Evolutionary conservation across 2,888 invertebrate genomes (phyloP).

Genomic region (Chloromyia formosa): DNA sequence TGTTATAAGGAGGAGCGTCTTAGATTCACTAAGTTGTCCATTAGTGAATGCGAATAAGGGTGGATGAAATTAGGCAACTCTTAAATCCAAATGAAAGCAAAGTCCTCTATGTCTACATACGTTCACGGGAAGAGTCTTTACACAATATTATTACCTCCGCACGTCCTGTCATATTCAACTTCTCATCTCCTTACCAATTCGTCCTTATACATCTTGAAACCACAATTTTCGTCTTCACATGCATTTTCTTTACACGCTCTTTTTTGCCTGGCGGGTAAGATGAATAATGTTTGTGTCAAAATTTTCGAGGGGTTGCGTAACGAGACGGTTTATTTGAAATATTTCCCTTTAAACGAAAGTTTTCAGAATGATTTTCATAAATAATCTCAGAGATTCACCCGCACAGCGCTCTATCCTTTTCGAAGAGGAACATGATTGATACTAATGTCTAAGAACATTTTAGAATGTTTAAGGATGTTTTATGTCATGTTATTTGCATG

Average conservation of each 20-base stretch:
- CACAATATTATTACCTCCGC: too few species aligned
- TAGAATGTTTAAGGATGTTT: conserved; percentile 22
- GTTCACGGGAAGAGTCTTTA: too few species aligned
- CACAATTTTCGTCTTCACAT: too few species aligned
- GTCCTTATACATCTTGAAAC: too few species aligned
- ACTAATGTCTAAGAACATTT: conserved; percentile 22
- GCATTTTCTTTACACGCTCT: background rate
- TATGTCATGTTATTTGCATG: conserved; percentile 33
- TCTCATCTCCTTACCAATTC: too few species aligned
- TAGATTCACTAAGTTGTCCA: conserved; percentile 4
- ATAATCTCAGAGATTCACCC: background rate
- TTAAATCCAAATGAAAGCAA: background rate
- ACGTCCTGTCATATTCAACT: too few species aligned
- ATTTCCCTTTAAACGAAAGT: background rate
- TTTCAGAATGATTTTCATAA: conserved; percentile 2
- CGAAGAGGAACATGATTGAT: conserved; percentile 17
- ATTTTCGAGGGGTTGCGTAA: background rate
- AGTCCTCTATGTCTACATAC: too few species aligned
- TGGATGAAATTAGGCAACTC: background rate
- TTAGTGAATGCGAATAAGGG: background rate
- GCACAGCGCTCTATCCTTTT: background rate
- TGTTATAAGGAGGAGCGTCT: background rate
- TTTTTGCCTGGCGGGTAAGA: background rate
- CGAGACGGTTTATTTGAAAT: background rate
- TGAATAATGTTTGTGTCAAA: conserved; percentile 5